Evolutionary conservation across 2,113 vertebrate species (phyloP).

Genomic region (Hypocryptadius cinnamomeus): DNA sequence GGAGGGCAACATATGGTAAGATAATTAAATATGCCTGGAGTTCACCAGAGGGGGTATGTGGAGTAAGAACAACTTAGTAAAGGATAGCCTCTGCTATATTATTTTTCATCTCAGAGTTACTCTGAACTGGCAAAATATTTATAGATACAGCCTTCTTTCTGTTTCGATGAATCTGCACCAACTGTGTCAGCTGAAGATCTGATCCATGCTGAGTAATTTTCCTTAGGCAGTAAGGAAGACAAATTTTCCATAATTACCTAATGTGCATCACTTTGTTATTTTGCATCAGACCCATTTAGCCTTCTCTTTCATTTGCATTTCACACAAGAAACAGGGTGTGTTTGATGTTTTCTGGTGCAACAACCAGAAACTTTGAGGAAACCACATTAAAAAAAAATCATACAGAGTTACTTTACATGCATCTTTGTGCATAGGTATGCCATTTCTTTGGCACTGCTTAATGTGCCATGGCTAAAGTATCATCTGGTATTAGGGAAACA

Average conservation of each 20-base stretch:
- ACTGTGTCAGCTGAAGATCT: neutral
- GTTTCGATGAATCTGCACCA: neutral
- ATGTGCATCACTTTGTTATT: neutral
- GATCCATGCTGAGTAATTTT: neutral
- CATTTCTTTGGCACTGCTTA: neutral
- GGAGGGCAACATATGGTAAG: neutral
- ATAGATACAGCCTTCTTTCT: neutral
- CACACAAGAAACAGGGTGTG: neutral
- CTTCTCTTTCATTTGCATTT: neutral
- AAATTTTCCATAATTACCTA: neutral
- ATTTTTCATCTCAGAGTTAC: neutral
- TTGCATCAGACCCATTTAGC: neutral
- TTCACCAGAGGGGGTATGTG: neutral
- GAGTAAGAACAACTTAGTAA: neutral
- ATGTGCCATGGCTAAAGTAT: neutral
- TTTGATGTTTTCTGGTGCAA: neutral
- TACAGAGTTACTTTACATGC: neutral
- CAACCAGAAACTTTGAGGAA: neutral
- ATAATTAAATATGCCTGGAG: constrained; percentile 20
- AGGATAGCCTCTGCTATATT: neutral
- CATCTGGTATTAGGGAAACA: neutral
- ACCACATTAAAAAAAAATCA: neutral
- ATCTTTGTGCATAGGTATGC: neutral
- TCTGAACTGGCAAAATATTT: neutral
- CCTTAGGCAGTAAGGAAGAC: neutral